These are phyloP conservation scores for Carabus problematicus DNA, from an alignment of 2,888 invertebrate species.

Conservation along the genomic window DNA sequence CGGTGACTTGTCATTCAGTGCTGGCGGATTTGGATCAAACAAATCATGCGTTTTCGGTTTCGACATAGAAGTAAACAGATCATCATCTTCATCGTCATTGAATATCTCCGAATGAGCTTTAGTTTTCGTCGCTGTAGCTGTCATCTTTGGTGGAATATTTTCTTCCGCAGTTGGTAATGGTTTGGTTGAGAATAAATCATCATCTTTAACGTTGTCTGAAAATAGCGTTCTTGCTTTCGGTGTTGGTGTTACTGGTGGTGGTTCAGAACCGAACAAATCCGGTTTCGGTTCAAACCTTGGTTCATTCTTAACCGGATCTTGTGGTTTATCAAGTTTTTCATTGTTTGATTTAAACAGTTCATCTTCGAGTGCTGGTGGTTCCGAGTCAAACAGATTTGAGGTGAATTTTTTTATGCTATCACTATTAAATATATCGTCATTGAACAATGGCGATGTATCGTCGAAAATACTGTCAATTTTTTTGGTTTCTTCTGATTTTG, in stretches of 20 bases:
- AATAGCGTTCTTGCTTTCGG: slow-evolving; percentile 1
- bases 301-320: slow-evolving; percentile 28
- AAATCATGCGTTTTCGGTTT: background rate
- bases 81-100: slow-evolving; percentile 36
- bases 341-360: slow-evolving; percentile 28
- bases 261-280: background rate
- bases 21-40: slow-evolving; percentile 42
- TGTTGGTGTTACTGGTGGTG: background rate
- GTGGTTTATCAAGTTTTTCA: slow-evolving; percentile 44
- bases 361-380: slow-evolving; percentile 34
- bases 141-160: slow-evolving; percentile 9
- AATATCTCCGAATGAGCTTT: slow-evolving; percentile 25
- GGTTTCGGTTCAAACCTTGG: background rate
- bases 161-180: slow-evolving; percentile 6
- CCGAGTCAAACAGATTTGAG: slow-evolving; percentile 51
- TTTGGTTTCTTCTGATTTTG: slow-evolving; percentile 2
- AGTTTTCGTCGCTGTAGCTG: slow-evolving; percentile 42
- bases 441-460: slow-evolving; percentile 48
- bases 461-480: slow-evolving; percentile 32
- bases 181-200: slow-evolving; percentile 25
- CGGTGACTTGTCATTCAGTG: slow-evolving; percentile 30
- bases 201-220: background rate
- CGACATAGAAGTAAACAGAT: slow-evolving; percentile 28
- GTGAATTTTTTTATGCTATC: slow-evolving; percentile 48
- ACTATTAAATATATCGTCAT: slow-evolving; percentile 55